Percentiles rank a stretch among this genome's conserved stretches.
These are phyloP conservation scores for Hormiphora californensis DNA, from an alignment of 37 sponge, comb jelly and placozoan genomes.

Conservation along the genomic window DNA sequence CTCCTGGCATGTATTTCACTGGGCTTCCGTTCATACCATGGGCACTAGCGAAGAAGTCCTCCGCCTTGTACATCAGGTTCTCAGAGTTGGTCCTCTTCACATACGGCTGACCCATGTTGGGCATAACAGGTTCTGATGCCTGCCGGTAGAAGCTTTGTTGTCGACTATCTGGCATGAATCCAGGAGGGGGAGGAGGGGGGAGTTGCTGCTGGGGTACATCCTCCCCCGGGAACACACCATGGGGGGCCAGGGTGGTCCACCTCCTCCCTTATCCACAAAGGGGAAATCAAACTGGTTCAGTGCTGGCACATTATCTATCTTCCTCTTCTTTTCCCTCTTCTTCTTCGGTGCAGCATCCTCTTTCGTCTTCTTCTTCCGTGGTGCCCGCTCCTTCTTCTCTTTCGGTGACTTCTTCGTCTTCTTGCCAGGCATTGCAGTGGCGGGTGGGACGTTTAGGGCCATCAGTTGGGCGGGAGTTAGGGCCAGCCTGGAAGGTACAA, in stretches of 20 bases:
- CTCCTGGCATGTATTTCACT: not conserved
- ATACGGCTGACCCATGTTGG: no score
- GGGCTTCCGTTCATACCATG: not conserved
- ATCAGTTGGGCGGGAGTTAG: conserved; percentile 33
- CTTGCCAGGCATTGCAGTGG: no score
- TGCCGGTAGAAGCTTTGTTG: conserved; percentile 28
- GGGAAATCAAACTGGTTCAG: conserved; percentile 41
- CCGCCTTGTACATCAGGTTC: not conserved
- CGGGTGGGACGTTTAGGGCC: conserved; percentile 35
- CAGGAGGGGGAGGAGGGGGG: not conserved
- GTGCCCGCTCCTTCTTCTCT: not conserved
- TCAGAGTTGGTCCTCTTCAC: conserved; percentile 21
- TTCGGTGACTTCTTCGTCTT: not conserved
- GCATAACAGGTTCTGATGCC: conserved; percentile 5
- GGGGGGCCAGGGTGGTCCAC: no score
- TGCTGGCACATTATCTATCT: conserved; percentile 23
- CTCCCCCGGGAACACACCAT: no score
- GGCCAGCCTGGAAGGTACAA: not conserved
- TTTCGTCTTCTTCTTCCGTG: not conserved
- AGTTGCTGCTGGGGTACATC: not conserved
- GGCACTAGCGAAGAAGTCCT: not conserved
- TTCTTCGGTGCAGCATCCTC: not conserved
- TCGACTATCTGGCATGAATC: no score
- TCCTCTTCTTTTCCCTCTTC: conserved; percentile 41
- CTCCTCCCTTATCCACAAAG: not conserved